phyloP scores from a whole-genome alignment of 2,888 invertebrate species.

The Leptarthrus brevirostris region DNA sequence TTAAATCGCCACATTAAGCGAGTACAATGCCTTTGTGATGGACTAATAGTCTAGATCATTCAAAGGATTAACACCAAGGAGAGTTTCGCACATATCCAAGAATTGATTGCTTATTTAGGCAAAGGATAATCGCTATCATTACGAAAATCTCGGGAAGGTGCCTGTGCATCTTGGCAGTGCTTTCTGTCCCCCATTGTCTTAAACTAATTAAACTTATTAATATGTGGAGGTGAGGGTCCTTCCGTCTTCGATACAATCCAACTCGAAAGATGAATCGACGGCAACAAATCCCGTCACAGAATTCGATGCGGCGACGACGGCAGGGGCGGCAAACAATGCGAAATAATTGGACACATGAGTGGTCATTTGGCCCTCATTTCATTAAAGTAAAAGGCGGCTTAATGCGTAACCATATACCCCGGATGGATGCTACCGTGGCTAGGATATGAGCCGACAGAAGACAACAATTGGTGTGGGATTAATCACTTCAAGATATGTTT shows the following conservation, averaged over 20 bases:
- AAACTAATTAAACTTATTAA: conserved; percentile 47
- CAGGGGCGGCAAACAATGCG: conserved; percentile 56
- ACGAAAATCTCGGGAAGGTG: conserved; percentile 8
- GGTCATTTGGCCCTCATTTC: conserved; percentile 57
- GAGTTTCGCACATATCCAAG: not conserved
- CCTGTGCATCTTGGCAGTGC: not conserved
- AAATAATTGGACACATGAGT: conserved; percentile 59
- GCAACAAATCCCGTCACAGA: conserved; percentile 6
- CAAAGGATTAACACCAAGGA: conserved; percentile 32
- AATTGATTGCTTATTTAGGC: conserved; percentile 35
- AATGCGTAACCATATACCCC: conserved; percentile 39
- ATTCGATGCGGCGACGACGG: conserved; percentile 48
- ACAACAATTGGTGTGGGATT: conserved; percentile 46
- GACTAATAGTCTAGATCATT: conserved; percentile 30
- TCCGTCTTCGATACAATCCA: not conserved
- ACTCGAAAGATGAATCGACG: conserved; percentile 31
- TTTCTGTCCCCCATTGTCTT: conserved; percentile 13
- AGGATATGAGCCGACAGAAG: conserved; percentile 36
- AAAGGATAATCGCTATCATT: conserved; percentile 13
- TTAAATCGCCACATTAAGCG: conserved; percentile 38
- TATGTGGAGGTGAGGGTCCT: conserved; percentile 4
- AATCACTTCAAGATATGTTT: conserved; percentile 46
- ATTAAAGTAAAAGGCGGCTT: conserved; percentile 47
- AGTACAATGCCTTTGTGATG: conserved; percentile 16
- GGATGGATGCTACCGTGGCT: conserved; percentile 24